These are phyloP conservation scores for Drosophila santomea DNA, from an alignment of 1,140 invertebrate species.

Conservation along the genomic window DNA sequence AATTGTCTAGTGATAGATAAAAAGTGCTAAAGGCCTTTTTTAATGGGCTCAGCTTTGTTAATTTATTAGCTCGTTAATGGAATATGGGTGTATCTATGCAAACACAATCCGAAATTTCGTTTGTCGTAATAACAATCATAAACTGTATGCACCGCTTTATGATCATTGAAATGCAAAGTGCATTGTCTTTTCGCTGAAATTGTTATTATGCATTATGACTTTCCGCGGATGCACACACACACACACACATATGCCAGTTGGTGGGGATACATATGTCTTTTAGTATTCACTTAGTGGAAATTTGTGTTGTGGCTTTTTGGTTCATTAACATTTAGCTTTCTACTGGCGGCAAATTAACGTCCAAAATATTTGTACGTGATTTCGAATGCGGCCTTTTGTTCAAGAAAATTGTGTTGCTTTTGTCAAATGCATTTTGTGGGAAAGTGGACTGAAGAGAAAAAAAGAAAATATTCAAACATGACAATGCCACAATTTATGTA, in stretches of 20 bases:
- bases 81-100: not conserved
- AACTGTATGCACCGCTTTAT: not conserved
- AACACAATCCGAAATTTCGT: not conserved
- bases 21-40: too few species aligned
- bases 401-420: conserved; percentile 37
- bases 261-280: conserved; percentile 20
- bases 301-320: conserved; percentile 55
- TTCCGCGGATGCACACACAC: conserved; percentile 8
- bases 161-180: conserved; percentile 47
- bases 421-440: conserved; percentile 66
- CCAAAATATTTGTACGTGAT: conserved; percentile 73
- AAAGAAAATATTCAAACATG: conserved; percentile 54
- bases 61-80: too few species aligned
- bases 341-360: conserved; percentile 66
- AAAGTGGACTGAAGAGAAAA: conserved; percentile 20
- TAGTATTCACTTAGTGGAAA: conserved; percentile 65
- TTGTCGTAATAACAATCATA: not conserved
- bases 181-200: conserved; percentile 22
- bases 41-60: too few species aligned
- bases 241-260: not conserved
- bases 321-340: conserved; percentile 79
- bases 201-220: conserved; percentile 24
- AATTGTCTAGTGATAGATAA: not conserved
- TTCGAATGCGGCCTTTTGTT: conserved; percentile 56
- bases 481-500: conserved; percentile 74